Evolutionary conservation across 2,113 vertebrate species (phyloP).

Genomic region (Elaphurus davidianus): DNA sequence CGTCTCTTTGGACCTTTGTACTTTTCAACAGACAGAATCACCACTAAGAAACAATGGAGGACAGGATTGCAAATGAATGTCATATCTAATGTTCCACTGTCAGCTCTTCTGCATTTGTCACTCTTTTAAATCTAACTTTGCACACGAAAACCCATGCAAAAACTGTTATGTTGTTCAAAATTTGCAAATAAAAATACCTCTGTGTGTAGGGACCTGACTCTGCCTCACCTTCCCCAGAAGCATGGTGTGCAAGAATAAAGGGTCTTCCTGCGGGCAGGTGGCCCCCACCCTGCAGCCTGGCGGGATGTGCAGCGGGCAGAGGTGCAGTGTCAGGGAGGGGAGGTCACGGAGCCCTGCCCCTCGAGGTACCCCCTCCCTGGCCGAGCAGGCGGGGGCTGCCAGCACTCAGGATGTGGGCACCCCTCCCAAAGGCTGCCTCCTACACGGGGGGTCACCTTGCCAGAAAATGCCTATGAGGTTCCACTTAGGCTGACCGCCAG

Average conservation of each 20-base stretch:
- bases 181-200: slow-evolving; percentile 94
- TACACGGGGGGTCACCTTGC: background rate
- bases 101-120: slow-evolving; percentile 78
- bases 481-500: no score
- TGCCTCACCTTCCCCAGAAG: background rate
- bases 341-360: background rate
- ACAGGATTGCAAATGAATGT: slow-evolving; percentile 69
- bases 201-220: background rate
- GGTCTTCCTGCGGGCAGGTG: background rate
- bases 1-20: slow-evolving; percentile 69
- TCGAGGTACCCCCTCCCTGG: background rate
- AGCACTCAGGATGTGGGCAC: background rate
- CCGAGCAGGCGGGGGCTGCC: background rate
- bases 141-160: slow-evolving; percentile 95
- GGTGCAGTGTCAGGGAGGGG: background rate
- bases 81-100: slow-evolving; percentile 75
- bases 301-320: accelerated
- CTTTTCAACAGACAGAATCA: slow-evolving; percentile 62
- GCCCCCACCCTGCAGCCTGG: no score
- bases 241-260: no score
- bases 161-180: slow-evolving; percentile 94
- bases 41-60: slow-evolving; percentile 69
- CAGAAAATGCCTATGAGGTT: accelerated
- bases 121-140: slow-evolving; percentile 86
- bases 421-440: background rate